Percentiles rank a stretch among this genome's conserved stretches.
These are phyloP conservation scores for Anas platyrhynchos DNA, from an alignment of 2,113 vertebrate genomes.

Conservation along the genomic window DNA sequence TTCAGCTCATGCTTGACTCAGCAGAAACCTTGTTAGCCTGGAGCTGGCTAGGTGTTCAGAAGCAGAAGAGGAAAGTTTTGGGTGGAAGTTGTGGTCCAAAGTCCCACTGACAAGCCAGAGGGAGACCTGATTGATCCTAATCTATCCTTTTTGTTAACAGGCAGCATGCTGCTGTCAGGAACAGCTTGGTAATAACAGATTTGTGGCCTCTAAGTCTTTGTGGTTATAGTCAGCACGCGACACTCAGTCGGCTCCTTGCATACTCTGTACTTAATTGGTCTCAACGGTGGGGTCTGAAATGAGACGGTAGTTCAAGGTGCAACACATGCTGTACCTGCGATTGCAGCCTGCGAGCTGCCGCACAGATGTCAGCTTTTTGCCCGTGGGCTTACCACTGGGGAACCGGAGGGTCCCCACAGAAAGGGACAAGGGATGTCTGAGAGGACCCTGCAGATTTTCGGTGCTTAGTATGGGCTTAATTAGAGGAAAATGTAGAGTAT, in stretches of 20 bases:
- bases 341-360: constrained; percentile 66
- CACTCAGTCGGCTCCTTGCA: constrained; percentile 69
- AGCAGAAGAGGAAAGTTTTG: constrained; percentile 75
- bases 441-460: constrained; percentile 11
- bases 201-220: constrained; percentile 81
- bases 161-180: constrained; percentile 80
- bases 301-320: constrained; percentile 79
- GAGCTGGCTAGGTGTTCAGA: constrained; percentile 75
- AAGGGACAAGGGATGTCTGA: constrained; percentile 39
- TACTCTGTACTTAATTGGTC: constrained; percentile 79
- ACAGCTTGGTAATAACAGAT: constrained; percentile 87
- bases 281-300: constrained; percentile 73
- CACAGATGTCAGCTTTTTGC: constrained; percentile 82
- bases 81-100: constrained; percentile 80
- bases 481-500: constrained; percentile 10
- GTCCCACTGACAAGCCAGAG: constrained; percentile 80
- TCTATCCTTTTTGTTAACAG: constrained; percentile 81
- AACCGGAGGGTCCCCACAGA: constrained; percentile 39
- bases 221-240: constrained; percentile 75
- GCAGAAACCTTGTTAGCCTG: constrained; percentile 80
- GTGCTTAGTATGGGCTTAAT: constrained; percentile 49
- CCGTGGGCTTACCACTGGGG: constrained; percentile 52
- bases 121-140: constrained; percentile 82
- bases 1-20: constrained; percentile 69
- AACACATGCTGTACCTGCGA: constrained; percentile 83